phyloP scores from a whole-genome alignment of 2,113 vertebrate genomes.

The Corythoichthys haematopterus region DNA sequence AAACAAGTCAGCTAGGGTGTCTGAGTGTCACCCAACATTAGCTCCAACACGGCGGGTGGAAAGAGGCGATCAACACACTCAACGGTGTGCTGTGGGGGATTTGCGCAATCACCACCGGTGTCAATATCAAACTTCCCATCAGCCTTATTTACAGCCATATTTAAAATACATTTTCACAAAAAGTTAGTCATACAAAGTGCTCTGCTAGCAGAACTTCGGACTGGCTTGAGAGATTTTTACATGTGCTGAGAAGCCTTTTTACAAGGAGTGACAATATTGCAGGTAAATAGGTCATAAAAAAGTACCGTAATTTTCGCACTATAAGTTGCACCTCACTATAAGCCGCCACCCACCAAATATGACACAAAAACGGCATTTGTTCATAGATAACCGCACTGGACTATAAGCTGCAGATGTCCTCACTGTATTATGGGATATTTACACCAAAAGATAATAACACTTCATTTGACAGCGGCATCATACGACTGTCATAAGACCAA shows the following conservation, averaged over 20 bases:
- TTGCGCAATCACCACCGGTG: constrained; percentile 48
- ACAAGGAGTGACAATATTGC: neutral
- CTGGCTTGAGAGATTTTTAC: too few species aligned
- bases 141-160: constrained; percentile 1
- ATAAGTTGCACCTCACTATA: too few species aligned
- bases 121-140: constrained; percentile 45
- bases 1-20: constrained; percentile 75
- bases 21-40: constrained; percentile 70
- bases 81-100: constrained; percentile 24
- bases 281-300: neutral
- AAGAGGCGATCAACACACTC: constrained; percentile 36
- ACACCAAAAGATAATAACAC: neutral
- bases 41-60: constrained; percentile 56
- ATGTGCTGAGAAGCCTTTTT: neutral
- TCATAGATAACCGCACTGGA: too few species aligned
- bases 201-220: too few species aligned
- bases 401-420: too few species aligned
- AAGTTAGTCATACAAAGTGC: too few species aligned
- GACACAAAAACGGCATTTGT: too few species aligned
- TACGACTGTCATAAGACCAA: too few species aligned
- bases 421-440: too few species aligned
- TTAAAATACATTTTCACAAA: neutral
- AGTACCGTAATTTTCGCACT: too few species aligned
- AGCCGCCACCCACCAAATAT: too few species aligned
- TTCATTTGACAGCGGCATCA: neutral